phyloP scores from a whole-genome alignment of 2,797 vertebrate genomes.

The Alcedo atthis region DNA sequence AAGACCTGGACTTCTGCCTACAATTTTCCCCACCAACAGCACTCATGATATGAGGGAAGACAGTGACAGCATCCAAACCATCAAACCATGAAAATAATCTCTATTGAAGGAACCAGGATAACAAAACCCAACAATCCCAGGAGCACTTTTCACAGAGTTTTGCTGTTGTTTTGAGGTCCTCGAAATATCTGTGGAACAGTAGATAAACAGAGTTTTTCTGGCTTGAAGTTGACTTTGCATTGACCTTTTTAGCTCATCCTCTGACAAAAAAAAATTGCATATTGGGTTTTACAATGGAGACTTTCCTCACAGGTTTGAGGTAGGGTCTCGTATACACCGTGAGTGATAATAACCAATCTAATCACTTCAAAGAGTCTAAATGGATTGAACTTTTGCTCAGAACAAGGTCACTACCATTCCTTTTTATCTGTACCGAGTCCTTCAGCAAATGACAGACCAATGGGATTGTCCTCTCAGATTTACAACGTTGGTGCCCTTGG shows the following conservation, averaged over 20 bases:
- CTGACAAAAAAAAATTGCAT: background rate
- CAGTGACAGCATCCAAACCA: background rate
- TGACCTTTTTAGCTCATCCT: background rate
- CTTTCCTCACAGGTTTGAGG: background rate
- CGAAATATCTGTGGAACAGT: background rate
- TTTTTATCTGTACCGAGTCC: background rate
- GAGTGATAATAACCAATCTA: background rate
- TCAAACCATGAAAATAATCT: background rate
- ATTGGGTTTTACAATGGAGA: background rate
- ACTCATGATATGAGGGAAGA: background rate
- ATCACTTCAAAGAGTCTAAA: background rate
- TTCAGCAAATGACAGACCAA: background rate
- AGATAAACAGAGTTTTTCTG: background rate
- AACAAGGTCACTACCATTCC: background rate
- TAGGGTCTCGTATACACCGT: background rate
- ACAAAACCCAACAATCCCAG: background rate
- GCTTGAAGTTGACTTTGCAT: background rate
- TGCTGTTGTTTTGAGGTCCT: background rate
- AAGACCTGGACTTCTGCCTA: background rate
- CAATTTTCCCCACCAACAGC: background rate
- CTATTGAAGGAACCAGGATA: background rate
- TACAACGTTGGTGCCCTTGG: background rate
- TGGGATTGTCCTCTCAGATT: background rate
- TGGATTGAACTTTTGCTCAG: background rate
- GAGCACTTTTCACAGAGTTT: background rate